phyloP scores from a whole-genome alignment of 2,113 vertebrate species.

The Oreochromis niloticus region DNA sequence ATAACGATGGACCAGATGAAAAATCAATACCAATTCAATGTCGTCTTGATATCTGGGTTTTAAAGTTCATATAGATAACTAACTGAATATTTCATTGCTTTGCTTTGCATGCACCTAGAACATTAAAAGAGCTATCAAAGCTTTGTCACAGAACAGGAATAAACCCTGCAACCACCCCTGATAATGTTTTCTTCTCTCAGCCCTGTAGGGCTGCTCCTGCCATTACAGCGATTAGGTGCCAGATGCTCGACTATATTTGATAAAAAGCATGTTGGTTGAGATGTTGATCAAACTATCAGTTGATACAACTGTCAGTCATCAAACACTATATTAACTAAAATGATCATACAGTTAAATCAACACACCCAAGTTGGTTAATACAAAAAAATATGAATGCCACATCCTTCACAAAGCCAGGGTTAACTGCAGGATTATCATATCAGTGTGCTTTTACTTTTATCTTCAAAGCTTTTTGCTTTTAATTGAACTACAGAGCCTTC shows the following conservation, averaged over 20 bases:
- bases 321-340: background rate
- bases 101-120: background rate
- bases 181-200: background rate
- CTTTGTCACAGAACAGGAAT: background rate
- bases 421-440: background rate
- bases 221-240: background rate
- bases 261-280: background rate
- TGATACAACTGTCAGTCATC: background rate
- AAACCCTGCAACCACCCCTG: background rate
- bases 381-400: background rate
- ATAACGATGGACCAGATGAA: background rate
- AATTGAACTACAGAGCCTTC: background rate
- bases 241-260: background rate
- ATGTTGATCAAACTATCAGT: conserved; percentile 25
- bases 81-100: background rate
- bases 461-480: background rate
- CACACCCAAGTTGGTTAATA: background rate
- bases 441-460: background rate
- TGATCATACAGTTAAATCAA: background rate
- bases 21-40: background rate
- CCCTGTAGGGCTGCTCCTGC: background rate
- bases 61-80: background rate
- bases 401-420: background rate
- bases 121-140: background rate
- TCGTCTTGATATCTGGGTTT: background rate